Percentiles rank a stretch among this genome's conserved stretches.
These are phyloP conservation scores for Lagria hirta DNA, from an alignment of 2,888 invertebrate species.

Conservation along the genomic window DNA sequence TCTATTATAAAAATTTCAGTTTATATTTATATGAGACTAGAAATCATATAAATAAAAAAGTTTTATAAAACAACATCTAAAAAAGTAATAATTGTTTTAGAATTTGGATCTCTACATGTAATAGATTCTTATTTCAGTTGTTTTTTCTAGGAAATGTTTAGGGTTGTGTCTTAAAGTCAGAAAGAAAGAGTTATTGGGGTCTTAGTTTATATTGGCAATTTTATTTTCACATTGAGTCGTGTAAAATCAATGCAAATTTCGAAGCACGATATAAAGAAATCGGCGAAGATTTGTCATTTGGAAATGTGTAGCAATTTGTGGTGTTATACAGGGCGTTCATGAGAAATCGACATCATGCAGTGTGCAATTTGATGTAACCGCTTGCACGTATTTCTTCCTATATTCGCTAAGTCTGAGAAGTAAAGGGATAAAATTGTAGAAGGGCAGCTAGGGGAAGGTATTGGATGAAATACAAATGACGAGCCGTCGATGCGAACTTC, in stretches of 20 bases:
- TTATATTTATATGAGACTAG: no score
- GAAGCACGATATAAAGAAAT: conserved; percentile 18
- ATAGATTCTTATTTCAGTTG: no score
- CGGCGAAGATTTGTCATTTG: conserved; percentile 22
- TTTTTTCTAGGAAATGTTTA: no score
- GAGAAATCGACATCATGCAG: conserved; percentile 34
- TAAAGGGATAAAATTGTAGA: conserved; percentile 28
- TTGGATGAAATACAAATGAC: conserved; percentile 45
- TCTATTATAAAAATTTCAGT: no score
- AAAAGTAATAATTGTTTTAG: no score
- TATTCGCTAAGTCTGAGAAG: conserved; percentile 27
- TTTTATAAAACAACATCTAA: no score
- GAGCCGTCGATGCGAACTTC: conserved; percentile 43
- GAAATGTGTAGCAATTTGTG: conserved; percentile 24
- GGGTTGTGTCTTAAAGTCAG: no score
- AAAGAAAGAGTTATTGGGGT: no score
- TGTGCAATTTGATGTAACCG: conserved; percentile 33
- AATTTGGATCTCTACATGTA: no score
- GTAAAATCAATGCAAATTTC: conserved; percentile 27
- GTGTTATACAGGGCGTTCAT: conserved; percentile 27
- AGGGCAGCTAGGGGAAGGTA: conserved; percentile 33
- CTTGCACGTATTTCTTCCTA: conserved; percentile 37
- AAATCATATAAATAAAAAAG: no score
- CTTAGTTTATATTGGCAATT: conserved; percentile 25
- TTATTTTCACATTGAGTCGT: conserved; percentile 21